Evolutionary conservation across 2,113 vertebrate genomes (phyloP).

Genomic region (Heterotilapia buettikoferi): DNA sequence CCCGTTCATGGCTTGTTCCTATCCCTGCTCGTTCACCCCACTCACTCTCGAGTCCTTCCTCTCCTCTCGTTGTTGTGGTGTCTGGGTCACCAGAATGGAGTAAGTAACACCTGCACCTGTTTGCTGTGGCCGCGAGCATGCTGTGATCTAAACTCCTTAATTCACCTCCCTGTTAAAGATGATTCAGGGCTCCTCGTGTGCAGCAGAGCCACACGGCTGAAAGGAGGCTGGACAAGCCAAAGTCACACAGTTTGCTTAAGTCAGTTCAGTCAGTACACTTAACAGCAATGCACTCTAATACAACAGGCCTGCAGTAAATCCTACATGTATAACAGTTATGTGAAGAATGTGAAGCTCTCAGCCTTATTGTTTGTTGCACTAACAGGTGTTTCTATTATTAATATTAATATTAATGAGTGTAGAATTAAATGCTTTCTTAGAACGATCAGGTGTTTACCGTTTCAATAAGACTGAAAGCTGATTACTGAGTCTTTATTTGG

Average conservation of each 20-base stretch:
- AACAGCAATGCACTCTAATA: background rate
- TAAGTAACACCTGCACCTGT: slow-evolving; percentile 81
- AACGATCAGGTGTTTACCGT: background rate
- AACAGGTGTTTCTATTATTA: background rate
- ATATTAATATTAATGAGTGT: background rate
- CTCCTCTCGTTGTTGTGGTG: slow-evolving; percentile 73
- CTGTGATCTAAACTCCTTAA: slow-evolving; percentile 65
- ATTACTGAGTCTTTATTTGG: background rate
- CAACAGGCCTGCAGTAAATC: background rate
- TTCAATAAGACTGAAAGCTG: background rate
- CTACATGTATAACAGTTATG: background rate
- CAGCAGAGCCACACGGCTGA: slow-evolving; percentile 14
- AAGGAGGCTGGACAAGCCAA: background rate
- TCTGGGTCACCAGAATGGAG: slow-evolving; percentile 84
- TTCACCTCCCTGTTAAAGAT: slow-evolving; percentile 24
- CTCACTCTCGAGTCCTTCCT: slow-evolving; percentile 63
- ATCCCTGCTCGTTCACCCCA: slow-evolving; percentile 41
- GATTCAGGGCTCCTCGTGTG: slow-evolving; percentile 13
- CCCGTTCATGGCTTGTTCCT: slow-evolving; percentile 20
- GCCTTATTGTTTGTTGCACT: background rate
- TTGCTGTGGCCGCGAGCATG: slow-evolving; percentile 82
- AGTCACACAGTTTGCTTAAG: background rate
- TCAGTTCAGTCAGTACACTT: background rate
- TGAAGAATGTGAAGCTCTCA: background rate
- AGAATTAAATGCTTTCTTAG: background rate